Percentiles rank a stretch among this genome's conserved stretches.
phyloP scores from a whole-genome alignment of 2,113 vertebrate species.

The Fregata magnificens region DNA sequence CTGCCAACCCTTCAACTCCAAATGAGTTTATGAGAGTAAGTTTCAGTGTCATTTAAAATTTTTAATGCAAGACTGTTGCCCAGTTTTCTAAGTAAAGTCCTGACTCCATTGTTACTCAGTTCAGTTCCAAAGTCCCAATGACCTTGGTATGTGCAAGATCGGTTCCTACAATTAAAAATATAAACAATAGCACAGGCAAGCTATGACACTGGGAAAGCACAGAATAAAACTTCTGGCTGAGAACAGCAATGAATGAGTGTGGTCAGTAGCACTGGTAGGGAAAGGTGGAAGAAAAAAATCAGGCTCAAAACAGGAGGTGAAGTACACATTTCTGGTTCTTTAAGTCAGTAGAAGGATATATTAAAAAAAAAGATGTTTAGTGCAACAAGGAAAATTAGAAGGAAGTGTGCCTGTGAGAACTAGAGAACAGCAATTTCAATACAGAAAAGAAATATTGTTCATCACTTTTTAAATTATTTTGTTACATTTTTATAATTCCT shows the following conservation, averaged over 20 bases:
- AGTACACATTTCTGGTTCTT: neutral
- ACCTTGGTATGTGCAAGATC: neutral
- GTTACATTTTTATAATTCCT: neutral
- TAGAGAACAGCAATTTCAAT: neutral
- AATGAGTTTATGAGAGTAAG: neutral
- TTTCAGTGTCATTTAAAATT: neutral
- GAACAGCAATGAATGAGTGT: neutral
- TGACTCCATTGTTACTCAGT: neutral
- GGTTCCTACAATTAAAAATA: neutral
- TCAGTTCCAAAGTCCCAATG: neutral
- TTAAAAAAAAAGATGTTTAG: neutral
- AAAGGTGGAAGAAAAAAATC: neutral
- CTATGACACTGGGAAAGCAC: neutral
- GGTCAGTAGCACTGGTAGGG: neutral
- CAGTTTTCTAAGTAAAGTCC: neutral
- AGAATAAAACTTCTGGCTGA: neutral
- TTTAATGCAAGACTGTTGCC: neutral
- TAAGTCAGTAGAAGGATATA: neutral
- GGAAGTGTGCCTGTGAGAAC: neutral
- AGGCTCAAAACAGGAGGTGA: neutral
- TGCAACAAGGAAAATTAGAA: neutral
- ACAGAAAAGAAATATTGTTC: neutral
- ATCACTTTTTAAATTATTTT: neutral
- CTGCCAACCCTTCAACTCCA: neutral
- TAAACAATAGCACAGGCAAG: neutral